phyloP scores from a whole-genome alignment of 2,888 invertebrate species.

The Strigamia maritima region DNA sequence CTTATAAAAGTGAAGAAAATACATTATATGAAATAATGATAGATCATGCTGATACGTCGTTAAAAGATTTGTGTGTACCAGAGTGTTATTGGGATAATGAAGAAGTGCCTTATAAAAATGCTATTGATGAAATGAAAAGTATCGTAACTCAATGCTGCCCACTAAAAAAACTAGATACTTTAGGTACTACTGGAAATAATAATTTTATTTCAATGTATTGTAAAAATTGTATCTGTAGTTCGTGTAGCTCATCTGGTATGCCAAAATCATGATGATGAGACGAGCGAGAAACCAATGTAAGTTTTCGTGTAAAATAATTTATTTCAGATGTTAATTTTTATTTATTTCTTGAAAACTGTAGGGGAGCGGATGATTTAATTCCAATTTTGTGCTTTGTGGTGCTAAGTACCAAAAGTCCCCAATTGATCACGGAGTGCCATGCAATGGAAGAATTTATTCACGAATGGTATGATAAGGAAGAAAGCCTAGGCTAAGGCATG shows the following conservation, averaged over 20 bases:
- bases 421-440: slow-evolving; percentile 41
- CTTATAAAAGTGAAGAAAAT: slow-evolving; percentile 30
- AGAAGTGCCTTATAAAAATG: slow-evolving; percentile 1
- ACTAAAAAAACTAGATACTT: slow-evolving; percentile 38
- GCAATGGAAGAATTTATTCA: slow-evolving; percentile 41
- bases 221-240: neutral
- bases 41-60: neutral
- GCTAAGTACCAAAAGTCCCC: slow-evolving; percentile 20
- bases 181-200: slow-evolving; percentile 31
- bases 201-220: neutral
- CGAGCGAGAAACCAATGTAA: neutral
- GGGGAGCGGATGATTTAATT: slow-evolving; percentile 42
- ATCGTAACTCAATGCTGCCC: slow-evolving; percentile 11
- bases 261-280: neutral
- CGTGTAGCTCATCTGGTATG: neutral
- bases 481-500: neutral
- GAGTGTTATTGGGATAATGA: neutral
- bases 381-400: slow-evolving; percentile 41
- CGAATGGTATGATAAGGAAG: slow-evolving; percentile 36
- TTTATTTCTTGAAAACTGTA: neutral
- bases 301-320: neutral
- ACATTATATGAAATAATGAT: slow-evolving; percentile 22
- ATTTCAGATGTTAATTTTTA: neutral
- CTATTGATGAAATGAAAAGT: slow-evolving; percentile 28
- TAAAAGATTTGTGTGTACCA: slow-evolving; percentile 26